Evolutionary conservation across 1,140 invertebrate species (phyloP), one percentile per base, ranked within the genome.

Genomic region (Cydia splendana): DNA sequence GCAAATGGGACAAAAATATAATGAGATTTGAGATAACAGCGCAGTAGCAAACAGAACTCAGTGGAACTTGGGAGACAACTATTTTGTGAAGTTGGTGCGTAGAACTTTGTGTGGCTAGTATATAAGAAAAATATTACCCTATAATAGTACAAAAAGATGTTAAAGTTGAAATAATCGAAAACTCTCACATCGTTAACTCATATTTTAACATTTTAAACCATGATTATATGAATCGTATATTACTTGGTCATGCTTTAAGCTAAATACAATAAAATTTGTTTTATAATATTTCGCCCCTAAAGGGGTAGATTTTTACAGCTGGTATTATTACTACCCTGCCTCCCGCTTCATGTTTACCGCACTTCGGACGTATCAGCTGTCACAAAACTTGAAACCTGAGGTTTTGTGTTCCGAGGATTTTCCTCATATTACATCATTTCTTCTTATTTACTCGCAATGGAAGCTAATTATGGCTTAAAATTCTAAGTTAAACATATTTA

Each of bases 391-490:
- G 69, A 76, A 78, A 74, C 82, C 84, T 84, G 88, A 92, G 89
- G 91, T 92, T 91, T 92, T 88, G 90, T 84, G 91, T 92, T 91
- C 76, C 91, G 77, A 91, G 85, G 75, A 74, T 82, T 84, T 87
- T 86, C 82, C 77, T 77, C 42, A 77, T 78, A 79, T 85, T 87
- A 78, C 75, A 82, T 79, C 48, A 79, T 76, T 80, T 71, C 57
- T 24, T 42, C 3, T n/a, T 48, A 48, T 42, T 62, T 20, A 28
- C 30, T 13, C 15, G 24, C 48, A 38, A 45, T 71, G 76, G 62
- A 78, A 62, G 34, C n/a, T 65, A 48, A 53, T 75, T 75, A 76
- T n/a, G 67, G 34, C 6, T 9, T 42, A 38, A 18, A 71, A 18
- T 18, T 18, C 34, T 0, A 18, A 38, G 18, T 2, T 38, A 71